phyloP scores from a whole-genome alignment of 1,140 invertebrate species.

The Dolichoris vasculosae region DNA sequence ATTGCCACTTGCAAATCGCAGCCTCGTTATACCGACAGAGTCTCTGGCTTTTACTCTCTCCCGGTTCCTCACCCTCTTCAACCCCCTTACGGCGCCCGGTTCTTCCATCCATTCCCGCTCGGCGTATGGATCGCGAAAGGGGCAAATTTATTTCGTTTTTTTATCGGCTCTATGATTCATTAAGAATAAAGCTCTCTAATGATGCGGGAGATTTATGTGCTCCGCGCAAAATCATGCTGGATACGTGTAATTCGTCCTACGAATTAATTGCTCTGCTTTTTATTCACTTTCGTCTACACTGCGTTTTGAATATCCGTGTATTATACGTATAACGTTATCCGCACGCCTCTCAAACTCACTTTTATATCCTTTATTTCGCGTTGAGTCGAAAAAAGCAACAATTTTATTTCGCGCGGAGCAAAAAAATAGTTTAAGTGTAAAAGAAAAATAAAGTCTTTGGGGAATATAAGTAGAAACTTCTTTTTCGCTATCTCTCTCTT shows the following conservation, averaged over 20 bases:
- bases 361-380: background rate
- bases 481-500: background rate
- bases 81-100: background rate
- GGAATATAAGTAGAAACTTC: background rate
- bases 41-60: background rate
- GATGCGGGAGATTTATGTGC: constrained; percentile 51
- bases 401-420: too few relatives aligned
- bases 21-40: constrained; percentile 43
- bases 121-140: background rate
- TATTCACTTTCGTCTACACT: background rate
- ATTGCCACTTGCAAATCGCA: constrained; percentile 59
- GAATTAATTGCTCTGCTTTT: constrained; percentile 40
- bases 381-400: background rate
- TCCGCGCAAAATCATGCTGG: constrained; percentile 21
- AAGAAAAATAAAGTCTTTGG: background rate
- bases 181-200: constrained; percentile 47
- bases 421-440: background rate
- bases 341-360: background rate
- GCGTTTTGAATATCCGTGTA: background rate
- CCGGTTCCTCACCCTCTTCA: background rate
- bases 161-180: constrained; percentile 43
- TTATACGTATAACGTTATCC: background rate
- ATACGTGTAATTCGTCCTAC: constrained; percentile 34
- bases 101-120: background rate
- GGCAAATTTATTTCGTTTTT: constrained; percentile 28